These are phyloP conservation scores for Stratiolaelaps scimitus DNA, from an alignment of 1,140 invertebrate species.

Conservation along the genomic window DNA sequence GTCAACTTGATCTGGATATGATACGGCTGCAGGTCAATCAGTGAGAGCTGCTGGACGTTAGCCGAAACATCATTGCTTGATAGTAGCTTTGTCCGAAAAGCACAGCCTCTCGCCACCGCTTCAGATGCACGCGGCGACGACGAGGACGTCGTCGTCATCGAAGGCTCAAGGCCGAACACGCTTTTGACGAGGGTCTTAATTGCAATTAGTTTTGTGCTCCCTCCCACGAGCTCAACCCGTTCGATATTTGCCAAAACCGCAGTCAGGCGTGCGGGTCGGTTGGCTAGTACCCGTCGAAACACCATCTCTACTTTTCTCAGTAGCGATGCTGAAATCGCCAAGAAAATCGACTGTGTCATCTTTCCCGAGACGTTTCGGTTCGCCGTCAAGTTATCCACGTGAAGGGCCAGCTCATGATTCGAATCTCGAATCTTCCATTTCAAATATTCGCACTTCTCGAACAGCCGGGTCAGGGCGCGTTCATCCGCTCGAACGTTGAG, in stretches of 20 bases:
- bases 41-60: constrained; percentile 79
- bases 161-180: constrained; percentile 63
- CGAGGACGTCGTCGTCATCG: constrained; percentile 92
- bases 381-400: constrained; percentile 97
- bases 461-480: constrained; percentile 69
- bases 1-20: constrained; percentile 49
- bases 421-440: constrained; percentile 99
- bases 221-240: constrained; percentile 90
- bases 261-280: background rate
- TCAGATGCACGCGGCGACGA: constrained; percentile 66
- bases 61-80: constrained; percentile 93
- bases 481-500: constrained; percentile 68
- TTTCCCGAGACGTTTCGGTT: constrained; percentile 79
- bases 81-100: constrained; percentile 88
- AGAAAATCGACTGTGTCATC: constrained; percentile 45
- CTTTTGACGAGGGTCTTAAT: constrained; percentile 77
- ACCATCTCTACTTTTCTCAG: constrained; percentile 36
- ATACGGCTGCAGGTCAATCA: constrained; percentile 85
- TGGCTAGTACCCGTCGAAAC: constrained; percentile 41
- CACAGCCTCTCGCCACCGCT: constrained; percentile 85
- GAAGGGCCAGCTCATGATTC: constrained; percentile 60
- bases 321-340: constrained; percentile 41
- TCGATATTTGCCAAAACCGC: constrained; percentile 69
- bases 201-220: constrained; percentile 78
- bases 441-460: constrained; percentile 80